phyloP scores from a whole-genome alignment of 2,113 vertebrate genomes.

The Gadus chalcogrammus region DNA sequence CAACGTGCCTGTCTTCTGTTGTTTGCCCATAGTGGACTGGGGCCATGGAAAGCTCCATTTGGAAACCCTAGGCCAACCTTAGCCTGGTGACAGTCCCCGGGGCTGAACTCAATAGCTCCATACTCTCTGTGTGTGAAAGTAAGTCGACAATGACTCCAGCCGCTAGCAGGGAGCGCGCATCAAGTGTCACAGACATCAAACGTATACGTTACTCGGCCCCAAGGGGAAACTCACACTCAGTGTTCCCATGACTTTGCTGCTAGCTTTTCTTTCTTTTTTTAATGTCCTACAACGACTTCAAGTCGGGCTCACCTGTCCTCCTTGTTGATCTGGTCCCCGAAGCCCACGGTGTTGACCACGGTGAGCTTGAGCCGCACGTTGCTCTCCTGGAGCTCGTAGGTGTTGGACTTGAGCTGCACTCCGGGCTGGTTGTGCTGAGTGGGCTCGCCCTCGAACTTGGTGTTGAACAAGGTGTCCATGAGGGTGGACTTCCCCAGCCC shows the following conservation, averaged over 20 bases:
- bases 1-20: too few relatives aligned
- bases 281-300: neutral
- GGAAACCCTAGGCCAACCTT: too few relatives aligned
- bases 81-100: too few relatives aligned
- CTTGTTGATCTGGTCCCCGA: constrained; percentile 97
- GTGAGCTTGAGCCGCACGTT: constrained; percentile 93
- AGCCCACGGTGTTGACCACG: constrained; percentile 90
- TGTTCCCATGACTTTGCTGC: neutral
- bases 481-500: constrained; percentile 96
- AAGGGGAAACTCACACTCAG: neutral
- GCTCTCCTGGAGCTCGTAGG: constrained; percentile 94
- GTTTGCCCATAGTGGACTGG: too few relatives aligned
- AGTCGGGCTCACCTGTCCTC: constrained; percentile 84
- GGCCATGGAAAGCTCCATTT: too few relatives aligned
- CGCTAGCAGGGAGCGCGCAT: too few relatives aligned
- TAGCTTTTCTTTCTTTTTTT: neutral
- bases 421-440: constrained; percentile 90
- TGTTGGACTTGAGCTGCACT: constrained; percentile 90
- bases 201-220: too few relatives aligned
- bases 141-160: too few relatives aligned
- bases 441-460: constrained; percentile 92
- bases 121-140: too few relatives aligned
- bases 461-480: constrained; percentile 98
- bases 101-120: too few relatives aligned
- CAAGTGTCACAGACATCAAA: too few relatives aligned